Conservation (phyloP, 2,113 vertebrate genomes). For the Ifrita kowaldi region DNA sequence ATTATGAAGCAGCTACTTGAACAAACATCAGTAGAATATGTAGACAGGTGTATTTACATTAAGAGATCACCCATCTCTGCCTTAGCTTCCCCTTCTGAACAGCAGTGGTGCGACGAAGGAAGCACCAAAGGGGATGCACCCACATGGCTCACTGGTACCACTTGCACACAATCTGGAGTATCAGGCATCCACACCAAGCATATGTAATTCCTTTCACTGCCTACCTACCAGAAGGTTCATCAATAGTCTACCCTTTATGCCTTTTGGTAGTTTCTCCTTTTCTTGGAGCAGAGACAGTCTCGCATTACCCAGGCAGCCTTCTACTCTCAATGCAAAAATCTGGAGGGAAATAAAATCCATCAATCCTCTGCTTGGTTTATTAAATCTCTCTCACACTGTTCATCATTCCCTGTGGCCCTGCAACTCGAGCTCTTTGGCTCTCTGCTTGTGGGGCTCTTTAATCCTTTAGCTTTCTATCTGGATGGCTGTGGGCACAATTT, state of each 20-base stretch:
- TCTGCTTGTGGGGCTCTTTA: not conserved
- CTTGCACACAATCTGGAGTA: not conserved
- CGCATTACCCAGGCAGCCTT: not conserved
- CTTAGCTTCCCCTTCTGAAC: not conserved
- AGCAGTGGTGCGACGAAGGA: not conserved
- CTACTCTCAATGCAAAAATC: not conserved
- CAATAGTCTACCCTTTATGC: not conserved
- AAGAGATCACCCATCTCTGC: not conserved
- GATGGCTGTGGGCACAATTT: not conserved
- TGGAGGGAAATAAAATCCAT: conserved; percentile 22
- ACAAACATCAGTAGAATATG: not conserved
- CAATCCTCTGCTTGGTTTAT: not conserved
- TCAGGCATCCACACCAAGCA: not conserved
- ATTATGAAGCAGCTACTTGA: not conserved
- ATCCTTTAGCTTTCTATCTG: not conserved
- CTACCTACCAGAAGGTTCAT: not conserved
- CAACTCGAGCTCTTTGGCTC: not conserved
- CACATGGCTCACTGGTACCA: not conserved
- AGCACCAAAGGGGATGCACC: not conserved
- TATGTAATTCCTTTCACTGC: not conserved
- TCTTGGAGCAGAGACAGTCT: not conserved
- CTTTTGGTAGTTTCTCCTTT: not conserved
- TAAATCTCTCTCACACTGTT: not conserved
- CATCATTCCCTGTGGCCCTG: not conserved
- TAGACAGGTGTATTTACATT: not conserved